These are phyloP conservation scores for Pluvianellus socialis DNA, from an alignment of 2,113 vertebrate genomes.

Conservation along the genomic window DNA sequence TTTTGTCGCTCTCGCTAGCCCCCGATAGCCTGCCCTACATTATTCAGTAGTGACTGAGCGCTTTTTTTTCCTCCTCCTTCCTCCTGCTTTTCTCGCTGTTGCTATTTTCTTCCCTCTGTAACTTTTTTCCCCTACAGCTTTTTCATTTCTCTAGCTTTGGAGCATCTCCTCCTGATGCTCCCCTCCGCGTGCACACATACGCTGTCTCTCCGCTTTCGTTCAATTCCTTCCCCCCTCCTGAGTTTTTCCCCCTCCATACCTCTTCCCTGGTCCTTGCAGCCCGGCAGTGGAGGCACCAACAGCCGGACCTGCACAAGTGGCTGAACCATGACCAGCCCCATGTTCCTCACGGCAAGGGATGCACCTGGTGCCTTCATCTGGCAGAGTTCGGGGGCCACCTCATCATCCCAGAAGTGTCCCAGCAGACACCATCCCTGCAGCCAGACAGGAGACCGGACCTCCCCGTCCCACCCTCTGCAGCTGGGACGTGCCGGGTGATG, in stretches of 20 bases:
- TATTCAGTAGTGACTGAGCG: constrained; percentile 10
- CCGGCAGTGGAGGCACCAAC: not conserved
- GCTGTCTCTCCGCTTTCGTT: not conserved
- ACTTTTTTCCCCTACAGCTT: not conserved
- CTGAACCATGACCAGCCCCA: not conserved
- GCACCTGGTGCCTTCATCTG: not conserved
- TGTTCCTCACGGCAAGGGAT: not conserved
- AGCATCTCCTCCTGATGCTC: not conserved
- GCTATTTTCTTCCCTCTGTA: constrained; percentile 6
- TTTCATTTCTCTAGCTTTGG: not conserved
- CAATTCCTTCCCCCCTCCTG: not conserved
- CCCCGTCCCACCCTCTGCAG: not conserved
- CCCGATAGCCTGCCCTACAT: constrained; percentile 21
- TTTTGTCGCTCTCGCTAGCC: constrained; percentile 25
- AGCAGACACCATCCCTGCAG: not conserved
- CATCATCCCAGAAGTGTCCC: not conserved
- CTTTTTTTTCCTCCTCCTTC: not conserved
- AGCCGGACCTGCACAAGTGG: fast-evolving
- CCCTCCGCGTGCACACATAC: fast-evolving
- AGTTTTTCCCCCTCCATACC: not conserved
- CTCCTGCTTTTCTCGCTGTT: not conserved
- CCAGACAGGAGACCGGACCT: not conserved
- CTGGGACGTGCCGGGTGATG: fast-evolving
- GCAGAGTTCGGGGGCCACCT: not conserved
- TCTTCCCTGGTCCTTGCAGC: not conserved